Evolutionary conservation across 2,888 invertebrate genomes (phyloP), one percentile per base, ranked within the genome.

Genomic region (Mechanitis mazaeus): DNA sequence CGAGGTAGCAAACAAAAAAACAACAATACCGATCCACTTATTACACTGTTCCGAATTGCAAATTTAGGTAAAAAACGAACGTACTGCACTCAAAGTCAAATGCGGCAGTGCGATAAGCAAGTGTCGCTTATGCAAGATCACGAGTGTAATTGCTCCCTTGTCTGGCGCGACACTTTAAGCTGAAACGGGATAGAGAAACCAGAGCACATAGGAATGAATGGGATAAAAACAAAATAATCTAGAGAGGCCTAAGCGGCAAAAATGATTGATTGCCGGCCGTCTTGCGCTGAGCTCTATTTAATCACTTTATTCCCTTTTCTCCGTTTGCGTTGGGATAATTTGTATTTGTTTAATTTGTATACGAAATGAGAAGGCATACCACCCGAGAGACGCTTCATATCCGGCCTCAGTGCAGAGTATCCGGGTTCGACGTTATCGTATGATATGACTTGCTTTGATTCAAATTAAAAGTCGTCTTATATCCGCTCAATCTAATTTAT

Each of bases 291-390:
- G 88, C 90, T 90, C 88, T 90, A 87, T 91, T 91, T 91, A 91
- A 91, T 91, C 91, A 90, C 91, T 91, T 89, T 88, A 90, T 90
- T 90, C 90, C 90, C 90, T 90, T 90, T 90, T 90, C 89, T 89
- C 83, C 88, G 87, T 90, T 90, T 90, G 87, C 85, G 85, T 86
- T 84, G 81, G 85, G 85, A 89, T 90, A 85, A 90, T 89, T 90
- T 83, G 87, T 88, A 88, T 88, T 87, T 87, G 86, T 87, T 82
- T 89, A 89, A 88, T 90, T 89, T 90, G 89, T 89, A 86, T 87
- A 84, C 77, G 84, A 83, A 88, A 90, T 87, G 85, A 87, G 86
- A 75, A 83, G 81, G 80, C 77, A 78, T 76, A 76, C 79, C 79
- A 79, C 78, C 81, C 78, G 78, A 77, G 78, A 74, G 76, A 79